phyloP scores from a whole-genome alignment of 2,888 invertebrate genomes.

The Erpobdella octoculata region DNA sequence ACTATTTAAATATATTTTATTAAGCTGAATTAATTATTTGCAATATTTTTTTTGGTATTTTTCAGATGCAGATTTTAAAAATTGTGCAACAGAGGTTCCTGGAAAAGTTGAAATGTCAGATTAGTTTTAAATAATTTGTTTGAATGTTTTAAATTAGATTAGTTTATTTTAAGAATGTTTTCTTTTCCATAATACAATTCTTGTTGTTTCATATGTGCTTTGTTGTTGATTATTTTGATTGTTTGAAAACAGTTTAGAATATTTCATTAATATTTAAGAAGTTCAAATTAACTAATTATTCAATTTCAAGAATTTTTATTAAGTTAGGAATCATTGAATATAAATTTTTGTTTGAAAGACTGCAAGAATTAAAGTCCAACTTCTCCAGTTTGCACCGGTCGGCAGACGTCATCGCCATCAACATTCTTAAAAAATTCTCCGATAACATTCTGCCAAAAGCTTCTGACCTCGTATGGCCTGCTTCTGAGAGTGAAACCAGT shows the following conservation, averaged over 20 bases:
- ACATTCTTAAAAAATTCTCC: slow-evolving; percentile 67
- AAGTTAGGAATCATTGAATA: too few relatives aligned
- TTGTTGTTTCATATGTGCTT: too few relatives aligned
- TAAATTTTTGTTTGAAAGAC: too few relatives aligned
- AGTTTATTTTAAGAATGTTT: background rate
- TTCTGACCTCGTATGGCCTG: slow-evolving; percentile 71
- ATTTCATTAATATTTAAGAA: too few relatives aligned
- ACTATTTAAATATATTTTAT: too few relatives aligned
- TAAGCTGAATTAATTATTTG: background rate
- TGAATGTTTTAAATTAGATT: background rate
- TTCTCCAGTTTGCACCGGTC: slow-evolving; percentile 48
- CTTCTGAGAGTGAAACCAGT: too few relatives aligned
- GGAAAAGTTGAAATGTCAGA: background rate
- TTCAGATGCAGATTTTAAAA: slow-evolving; percentile 43
- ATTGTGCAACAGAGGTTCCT: slow-evolving; percentile 28
- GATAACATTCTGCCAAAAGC: slow-evolving; percentile 68
- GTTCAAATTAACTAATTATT: too few relatives aligned
- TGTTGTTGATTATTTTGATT: too few relatives aligned
- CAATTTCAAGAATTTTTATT: too few relatives aligned
- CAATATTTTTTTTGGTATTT: slow-evolving; percentile 27
- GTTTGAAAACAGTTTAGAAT: too few relatives aligned
- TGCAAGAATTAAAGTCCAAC: too few relatives aligned
- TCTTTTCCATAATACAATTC: background rate
- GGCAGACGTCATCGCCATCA: slow-evolving; percentile 72
- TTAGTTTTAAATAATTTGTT: background rate